Evolutionary conservation across 2,888 invertebrate species (phyloP), one percentile per base, ranked within the genome.

Genomic region (Belgica antarctica): DNA sequence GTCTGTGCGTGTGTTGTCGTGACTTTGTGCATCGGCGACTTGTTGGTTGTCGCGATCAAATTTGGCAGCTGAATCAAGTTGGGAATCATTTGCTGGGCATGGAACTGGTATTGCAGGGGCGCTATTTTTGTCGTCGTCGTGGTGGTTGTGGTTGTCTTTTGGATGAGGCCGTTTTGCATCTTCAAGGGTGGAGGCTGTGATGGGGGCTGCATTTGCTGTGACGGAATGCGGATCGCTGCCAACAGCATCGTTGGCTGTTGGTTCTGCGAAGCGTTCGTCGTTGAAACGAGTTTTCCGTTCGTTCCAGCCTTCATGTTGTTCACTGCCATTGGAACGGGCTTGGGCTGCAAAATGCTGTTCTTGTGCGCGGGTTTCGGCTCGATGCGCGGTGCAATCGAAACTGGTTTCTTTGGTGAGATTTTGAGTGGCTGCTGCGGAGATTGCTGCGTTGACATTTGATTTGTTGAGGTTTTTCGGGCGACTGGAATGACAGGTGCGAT

Each of bases 61-160:
- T 84, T 85, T 71, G 85, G 86, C 79, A 86, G 82, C 80, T 86
- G 86, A 73, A 86, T 84, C 72, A 86, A 79, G 79, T 86, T 86
- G 74, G 86, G 85, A 77, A 86, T 78, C 59, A 86, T 72, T 36
- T 62, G 70, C 15, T 70, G 70, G 19, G 57, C 22, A 22, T 69
- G 69, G 59, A 61, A 61, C 41, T 70, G 70, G 19, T 61, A 25
- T n/a, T n/a, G n/a, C 15, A 70, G 12, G 3, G 70, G 70, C 63
- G 73, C 22, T 46, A 72, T 52, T 59, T 72, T 72, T 68, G 73
- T 71, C 63, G 73, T 65, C 72, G 70, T 68, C 12, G 59, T 31
- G 66, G 81, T 73, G 80, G 82, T 73, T 81, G 62, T 66, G 72
- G 71, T 27, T 36, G 72, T 25, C 46, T 70, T 70, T 36, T 70